A percentile compares a stretch with the other conserved stretches of the same genome.
phyloP scores from a whole-genome alignment of 2,113 vertebrate genomes.

The Rhabdornis inornatus region DNA sequence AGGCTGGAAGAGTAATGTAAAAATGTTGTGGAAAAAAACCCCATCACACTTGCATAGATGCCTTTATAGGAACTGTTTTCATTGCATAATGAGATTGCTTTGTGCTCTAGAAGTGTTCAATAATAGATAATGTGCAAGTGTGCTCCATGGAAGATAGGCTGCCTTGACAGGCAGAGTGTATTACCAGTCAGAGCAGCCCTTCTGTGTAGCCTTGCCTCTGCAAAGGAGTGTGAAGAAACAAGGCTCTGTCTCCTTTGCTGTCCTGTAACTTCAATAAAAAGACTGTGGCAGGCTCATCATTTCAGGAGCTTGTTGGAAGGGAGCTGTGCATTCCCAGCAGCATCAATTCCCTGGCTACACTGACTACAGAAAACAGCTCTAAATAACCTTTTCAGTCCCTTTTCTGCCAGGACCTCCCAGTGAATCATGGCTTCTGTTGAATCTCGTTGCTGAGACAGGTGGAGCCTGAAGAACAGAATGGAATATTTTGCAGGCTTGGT shows the following conservation, averaged over 20 bases:
- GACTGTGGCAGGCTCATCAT: not conserved
- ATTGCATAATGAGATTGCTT: not conserved
- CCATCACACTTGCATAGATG: not conserved
- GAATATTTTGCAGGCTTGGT: not conserved
- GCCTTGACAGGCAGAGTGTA: not conserved
- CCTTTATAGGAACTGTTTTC: not conserved
- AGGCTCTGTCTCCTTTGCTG: not conserved
- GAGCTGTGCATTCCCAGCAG: not conserved
- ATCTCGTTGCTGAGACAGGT: not conserved
- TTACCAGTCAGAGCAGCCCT: not conserved
- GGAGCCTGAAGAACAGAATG: not conserved
- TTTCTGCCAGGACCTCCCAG: not conserved
- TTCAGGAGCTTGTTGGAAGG: not conserved
- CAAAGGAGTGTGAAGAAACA: not conserved
- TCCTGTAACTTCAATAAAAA: not conserved
- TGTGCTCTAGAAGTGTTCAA: not conserved
- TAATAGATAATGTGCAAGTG: not conserved
- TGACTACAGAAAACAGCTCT: not conserved
- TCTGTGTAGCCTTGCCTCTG: not conserved
- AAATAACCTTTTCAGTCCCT: not conserved
- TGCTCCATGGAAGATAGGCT: not conserved
- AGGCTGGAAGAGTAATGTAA: not conserved
- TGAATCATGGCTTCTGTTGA: not conserved
- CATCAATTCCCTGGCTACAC: not conserved
- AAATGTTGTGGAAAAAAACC: not conserved